Conservation (phyloP, 2,113 vertebrate genomes). For the Sceloporus undulatus region DNA sequence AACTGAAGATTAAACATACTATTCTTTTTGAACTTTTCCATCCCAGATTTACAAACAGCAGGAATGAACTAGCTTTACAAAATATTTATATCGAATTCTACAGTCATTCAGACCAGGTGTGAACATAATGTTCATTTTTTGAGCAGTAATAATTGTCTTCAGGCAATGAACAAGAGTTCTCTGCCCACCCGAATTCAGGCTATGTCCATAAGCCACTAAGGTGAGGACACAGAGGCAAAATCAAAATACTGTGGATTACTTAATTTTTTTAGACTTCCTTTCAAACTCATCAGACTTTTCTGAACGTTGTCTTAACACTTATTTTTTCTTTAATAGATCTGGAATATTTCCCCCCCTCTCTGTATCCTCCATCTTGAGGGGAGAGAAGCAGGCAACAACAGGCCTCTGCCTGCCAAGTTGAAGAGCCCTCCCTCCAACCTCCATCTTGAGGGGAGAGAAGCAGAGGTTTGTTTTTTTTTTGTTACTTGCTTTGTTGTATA, state of each 20-base stretch:
- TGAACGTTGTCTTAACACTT: neutral
- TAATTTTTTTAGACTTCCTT: neutral
- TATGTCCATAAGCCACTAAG: neutral
- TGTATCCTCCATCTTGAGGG: no score
- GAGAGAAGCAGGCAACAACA: neutral
- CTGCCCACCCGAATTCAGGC: neutral
- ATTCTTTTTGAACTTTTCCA: neutral
- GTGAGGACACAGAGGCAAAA: neutral
- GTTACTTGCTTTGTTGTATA: no score
- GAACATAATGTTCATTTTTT: neutral
- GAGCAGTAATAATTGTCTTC: neutral
- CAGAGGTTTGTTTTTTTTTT: no score
- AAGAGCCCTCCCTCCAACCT: no score
- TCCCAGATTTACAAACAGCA: neutral
- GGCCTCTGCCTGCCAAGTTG: no score
- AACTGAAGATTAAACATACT: neutral
- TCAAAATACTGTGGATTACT: neutral
- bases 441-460: no score
- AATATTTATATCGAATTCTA: neutral
- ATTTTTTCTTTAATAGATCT: neutral
- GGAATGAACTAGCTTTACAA: neutral
- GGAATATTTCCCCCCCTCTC: no score
- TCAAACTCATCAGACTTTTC: neutral
- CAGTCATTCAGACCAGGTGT: neutral
- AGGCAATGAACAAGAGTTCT: neutral